Conservation (phyloP, 2,888 invertebrate species). For the Cepaea hortensis region DNA sequence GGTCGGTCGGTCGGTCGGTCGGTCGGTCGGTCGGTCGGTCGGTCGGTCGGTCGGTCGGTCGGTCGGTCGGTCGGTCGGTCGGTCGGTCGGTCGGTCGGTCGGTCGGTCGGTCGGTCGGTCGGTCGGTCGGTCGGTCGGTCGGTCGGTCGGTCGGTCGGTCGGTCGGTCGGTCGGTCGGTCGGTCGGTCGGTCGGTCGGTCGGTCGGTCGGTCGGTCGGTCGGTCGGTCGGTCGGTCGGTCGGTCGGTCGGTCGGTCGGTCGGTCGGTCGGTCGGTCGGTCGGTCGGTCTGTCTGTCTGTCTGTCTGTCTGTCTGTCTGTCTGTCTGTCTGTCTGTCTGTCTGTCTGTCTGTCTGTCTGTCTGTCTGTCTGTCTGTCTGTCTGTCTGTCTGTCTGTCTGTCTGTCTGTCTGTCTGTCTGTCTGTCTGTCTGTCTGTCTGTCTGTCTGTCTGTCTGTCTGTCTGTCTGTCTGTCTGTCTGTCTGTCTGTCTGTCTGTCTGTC, state of each 20-base stretch:
- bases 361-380: slow-evolving; percentile 38
- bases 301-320: neutral
- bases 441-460: slow-evolving; percentile 27
- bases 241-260: slow-evolving; percentile 25
- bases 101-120: too few relatives aligned
- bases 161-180: too few relatives aligned
- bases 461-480: neutral
- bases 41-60: too few relatives aligned
- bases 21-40: too few relatives aligned
- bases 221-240: neutral
- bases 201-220: neutral
- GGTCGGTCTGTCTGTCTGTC: slow-evolving; percentile 6
- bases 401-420: slow-evolving; percentile 43
- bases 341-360: slow-evolving; percentile 34
- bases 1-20: too few relatives aligned
- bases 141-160: too few relatives aligned
- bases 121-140: too few relatives aligned
- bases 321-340: slow-evolving; percentile 6
- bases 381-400: slow-evolving; percentile 44
- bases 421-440: slow-evolving; percentile 38
- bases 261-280: slow-evolving; percentile 28
- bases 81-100: too few relatives aligned
- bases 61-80: too few relatives aligned
- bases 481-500: slow-evolving; percentile 12
- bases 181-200: neutral